These are phyloP conservation scores for Aradus depressus DNA, from an alignment of 2,888 invertebrate species.

Conservation along the genomic window DNA sequence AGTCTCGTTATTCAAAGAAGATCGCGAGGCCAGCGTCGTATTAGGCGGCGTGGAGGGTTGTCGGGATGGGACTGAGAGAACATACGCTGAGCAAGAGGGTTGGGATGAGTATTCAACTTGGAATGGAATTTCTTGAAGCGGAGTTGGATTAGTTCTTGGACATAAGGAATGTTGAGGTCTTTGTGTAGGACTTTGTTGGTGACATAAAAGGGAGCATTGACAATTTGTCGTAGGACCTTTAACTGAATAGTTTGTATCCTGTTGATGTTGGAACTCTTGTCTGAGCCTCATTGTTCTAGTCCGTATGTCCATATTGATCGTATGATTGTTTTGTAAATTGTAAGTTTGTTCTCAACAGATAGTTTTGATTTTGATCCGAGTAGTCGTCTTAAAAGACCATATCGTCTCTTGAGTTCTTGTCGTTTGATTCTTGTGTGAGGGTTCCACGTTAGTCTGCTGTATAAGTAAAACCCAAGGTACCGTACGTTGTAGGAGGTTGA, in stretches of 20 bases:
- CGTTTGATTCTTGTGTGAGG: too few species aligned
- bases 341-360: background rate
- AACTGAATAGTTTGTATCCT: slow-evolving; percentile 4
- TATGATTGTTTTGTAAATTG: slow-evolving; percentile 4
- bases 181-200: background rate
- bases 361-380: slow-evolving; percentile 1
- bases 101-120: background rate
- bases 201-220: slow-evolving; percentile 6
- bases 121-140: background rate
- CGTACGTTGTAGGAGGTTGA: too few species aligned
- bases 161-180: slow-evolving; percentile 5
- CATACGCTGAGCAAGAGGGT: background rate
- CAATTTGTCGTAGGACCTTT: background rate
- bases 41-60: slow-evolving; percentile 3
- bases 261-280: slow-evolving; percentile 4
- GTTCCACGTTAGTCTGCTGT: too few species aligned
- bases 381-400: slow-evolving; percentile 1
- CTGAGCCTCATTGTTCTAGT: slow-evolving; percentile 6
- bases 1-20: too few species aligned
- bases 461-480: too few species aligned
- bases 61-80: background rate
- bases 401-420: slow-evolving; percentile 7
- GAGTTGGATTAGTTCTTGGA: background rate
- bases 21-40: too few species aligned
- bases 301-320: slow-evolving; percentile 13